These are phyloP conservation scores for Drosophila sp. DNA, from an alignment of 1,140 invertebrate genomes.

Conservation along the genomic window DNA sequence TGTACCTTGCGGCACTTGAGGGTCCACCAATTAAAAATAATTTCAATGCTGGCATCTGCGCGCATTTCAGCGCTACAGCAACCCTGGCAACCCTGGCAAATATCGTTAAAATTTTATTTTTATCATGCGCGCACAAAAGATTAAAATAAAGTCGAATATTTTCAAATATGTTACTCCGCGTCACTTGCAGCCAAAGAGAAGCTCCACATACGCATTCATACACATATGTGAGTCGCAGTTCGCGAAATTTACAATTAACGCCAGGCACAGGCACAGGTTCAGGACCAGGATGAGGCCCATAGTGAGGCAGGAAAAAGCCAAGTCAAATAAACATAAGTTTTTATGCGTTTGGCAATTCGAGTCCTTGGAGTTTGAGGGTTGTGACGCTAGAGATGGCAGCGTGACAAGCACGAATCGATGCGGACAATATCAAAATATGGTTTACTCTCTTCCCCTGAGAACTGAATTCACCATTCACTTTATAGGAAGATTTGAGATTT, in stretches of 20 bases:
- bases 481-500: no score
- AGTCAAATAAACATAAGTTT: constrained; percentile 84
- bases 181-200: constrained; percentile 58
- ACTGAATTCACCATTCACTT: no score
- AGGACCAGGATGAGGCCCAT: constrained; percentile 7
- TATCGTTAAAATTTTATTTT: constrained; percentile 79
- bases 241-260: constrained; percentile 74
- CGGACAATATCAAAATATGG: no score
- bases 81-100: constrained; percentile 41
- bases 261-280: constrained; percentile 17
- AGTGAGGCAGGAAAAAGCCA: constrained; percentile 59
- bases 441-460: no score
- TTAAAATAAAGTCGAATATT: constrained; percentile 77
- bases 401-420: constrained; percentile 9
- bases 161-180: constrained; percentile 57
- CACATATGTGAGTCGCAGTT: constrained; percentile 55
- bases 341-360: constrained; percentile 72
- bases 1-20: constrained; percentile 60
- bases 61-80: constrained; percentile 44
- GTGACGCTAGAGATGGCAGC: constrained; percentile 33
- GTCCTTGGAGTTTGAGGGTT: constrained; percentile 45
- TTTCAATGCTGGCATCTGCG: constrained; percentile 69
- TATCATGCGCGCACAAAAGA: constrained; percentile 65
- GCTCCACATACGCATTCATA: constrained; percentile 47
- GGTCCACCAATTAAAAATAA: constrained; percentile 77